phyloP scores from a whole-genome alignment of 2,797 vertebrate species.

The Euphonia xanthogaster region DNA sequence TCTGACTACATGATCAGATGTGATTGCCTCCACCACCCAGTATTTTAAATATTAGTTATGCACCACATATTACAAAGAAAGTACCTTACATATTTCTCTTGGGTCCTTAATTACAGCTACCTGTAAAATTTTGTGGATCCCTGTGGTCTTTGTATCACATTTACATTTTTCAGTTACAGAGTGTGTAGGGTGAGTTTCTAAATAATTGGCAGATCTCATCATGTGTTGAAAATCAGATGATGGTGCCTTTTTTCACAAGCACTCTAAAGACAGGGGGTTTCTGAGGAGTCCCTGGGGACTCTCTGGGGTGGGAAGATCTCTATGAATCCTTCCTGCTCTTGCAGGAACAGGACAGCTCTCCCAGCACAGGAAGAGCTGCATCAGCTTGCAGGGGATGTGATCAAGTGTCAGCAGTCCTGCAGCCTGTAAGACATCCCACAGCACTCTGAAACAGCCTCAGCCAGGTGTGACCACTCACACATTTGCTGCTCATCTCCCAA shows the following conservation, averaged over 20 bases:
- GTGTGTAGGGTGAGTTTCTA: not conserved
- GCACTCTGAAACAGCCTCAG: not conserved
- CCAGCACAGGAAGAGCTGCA: not conserved
- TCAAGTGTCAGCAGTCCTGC: not conserved
- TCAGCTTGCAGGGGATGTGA: not conserved
- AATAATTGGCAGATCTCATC: not conserved
- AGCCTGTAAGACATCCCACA: not conserved
- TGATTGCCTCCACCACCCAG: not conserved
- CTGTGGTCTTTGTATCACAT: not conserved
- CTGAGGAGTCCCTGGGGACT: not conserved
- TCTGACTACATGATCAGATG: not conserved
- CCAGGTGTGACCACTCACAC: not conserved
- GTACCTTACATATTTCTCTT: not conserved
- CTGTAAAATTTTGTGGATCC: not conserved
- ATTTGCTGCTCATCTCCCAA: not conserved
- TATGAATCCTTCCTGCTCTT: not conserved
- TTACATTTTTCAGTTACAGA: not conserved
- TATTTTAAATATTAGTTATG: not conserved
- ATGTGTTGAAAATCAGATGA: not conserved
- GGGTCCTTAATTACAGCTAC: not conserved
- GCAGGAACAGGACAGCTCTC: not conserved
- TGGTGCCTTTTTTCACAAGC: not conserved
- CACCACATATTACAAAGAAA: not conserved
- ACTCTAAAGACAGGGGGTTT: not conserved
- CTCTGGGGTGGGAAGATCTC: not conserved